Percentiles rank a stretch among this genome's conserved stretches.
These are phyloP conservation scores for Disparrhopalites patrizii DNA, from an alignment of 2,888 invertebrate species.

Conservation along the genomic window DNA sequence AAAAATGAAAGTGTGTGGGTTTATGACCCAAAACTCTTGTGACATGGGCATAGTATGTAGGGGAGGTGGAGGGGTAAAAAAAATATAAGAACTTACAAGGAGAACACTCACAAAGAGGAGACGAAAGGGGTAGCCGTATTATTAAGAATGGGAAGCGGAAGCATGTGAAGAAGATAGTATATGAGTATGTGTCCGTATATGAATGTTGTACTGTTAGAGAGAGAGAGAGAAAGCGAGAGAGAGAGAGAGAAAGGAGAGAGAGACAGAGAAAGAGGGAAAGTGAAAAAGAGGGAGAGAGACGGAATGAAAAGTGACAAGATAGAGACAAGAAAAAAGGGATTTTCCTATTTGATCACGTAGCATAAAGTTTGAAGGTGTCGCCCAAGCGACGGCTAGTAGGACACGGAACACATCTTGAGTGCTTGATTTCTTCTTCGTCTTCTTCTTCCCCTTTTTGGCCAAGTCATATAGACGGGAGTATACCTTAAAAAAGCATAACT, in stretches of 20 bases:
- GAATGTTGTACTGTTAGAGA: background rate
- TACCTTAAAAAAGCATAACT: conserved; percentile 9
- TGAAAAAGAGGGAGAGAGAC: conserved; percentile 22
- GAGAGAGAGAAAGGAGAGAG: background rate
- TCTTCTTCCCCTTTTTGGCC: too few species aligned
- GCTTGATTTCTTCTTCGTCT: background rate
- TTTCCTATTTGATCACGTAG: conserved; percentile 32
- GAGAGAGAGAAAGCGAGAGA: background rate
- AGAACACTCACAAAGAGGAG: too few species aligned
- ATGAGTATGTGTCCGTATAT: background rate
- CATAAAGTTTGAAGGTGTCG: conserved; percentile 20
- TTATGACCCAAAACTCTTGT: too few species aligned
- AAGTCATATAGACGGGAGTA: too few species aligned
- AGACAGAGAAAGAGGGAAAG: background rate
- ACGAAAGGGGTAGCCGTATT: background rate
- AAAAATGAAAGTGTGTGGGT: too few species aligned
- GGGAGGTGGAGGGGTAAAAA: too few species aligned
- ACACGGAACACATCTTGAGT: conserved; percentile 15
- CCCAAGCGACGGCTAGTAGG: conserved; percentile 7
- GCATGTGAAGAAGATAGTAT: background rate
- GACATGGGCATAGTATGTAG: too few species aligned
- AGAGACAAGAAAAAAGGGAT: conserved; percentile 31
- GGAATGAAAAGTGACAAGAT: conserved; percentile 23
- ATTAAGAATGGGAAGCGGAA: background rate
- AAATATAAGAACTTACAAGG: too few species aligned